A percentile compares a stretch with the other conserved stretches of the same genome.
Evolutionary conservation across 1,140 invertebrate species (phyloP).

Genomic region (Danaus plexippus): DNA sequence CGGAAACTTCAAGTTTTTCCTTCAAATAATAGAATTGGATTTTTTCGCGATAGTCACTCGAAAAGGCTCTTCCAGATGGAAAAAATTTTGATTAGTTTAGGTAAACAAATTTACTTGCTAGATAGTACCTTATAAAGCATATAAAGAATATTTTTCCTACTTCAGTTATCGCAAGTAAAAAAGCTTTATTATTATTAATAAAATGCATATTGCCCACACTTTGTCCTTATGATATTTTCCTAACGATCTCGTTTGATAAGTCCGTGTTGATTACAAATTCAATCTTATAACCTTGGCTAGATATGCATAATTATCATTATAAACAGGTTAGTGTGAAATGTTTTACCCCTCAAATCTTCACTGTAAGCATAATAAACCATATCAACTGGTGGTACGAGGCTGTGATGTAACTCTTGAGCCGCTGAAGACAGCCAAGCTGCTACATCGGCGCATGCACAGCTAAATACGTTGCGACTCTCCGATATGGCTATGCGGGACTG

Average conservation of each 20-base stretch:
- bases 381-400: slow-evolving; percentile 50
- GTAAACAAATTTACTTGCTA: slow-evolving; percentile 15
- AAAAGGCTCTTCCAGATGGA: slow-evolving; percentile 17
- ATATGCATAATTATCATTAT: no score
- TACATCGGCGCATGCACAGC: slow-evolving; percentile 51
- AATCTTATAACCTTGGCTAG: no score
- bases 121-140: no score
- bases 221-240: neutral
- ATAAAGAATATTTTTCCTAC: no score
- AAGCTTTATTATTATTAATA: no score
- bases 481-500: slow-evolving; percentile 40
- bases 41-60: slow-evolving; percentile 4
- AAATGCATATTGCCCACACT: neutral
- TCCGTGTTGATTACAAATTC: no score
- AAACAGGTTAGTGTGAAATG: neutral
- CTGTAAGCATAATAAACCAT: slow-evolving; percentile 51
- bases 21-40: slow-evolving; percentile 16
- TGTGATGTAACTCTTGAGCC: slow-evolving; percentile 50
- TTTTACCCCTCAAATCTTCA: slow-evolving; percentile 54
- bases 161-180: no score
- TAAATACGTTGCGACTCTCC: slow-evolving; percentile 40
- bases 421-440: slow-evolving; percentile 50
- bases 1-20: slow-evolving; percentile 21
- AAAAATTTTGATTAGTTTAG: slow-evolving; percentile 19
- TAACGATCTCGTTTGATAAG: neutral